Evolutionary conservation across 2,888 invertebrate species (phyloP), one percentile per base, ranked within the genome.

Genomic region (Sicus ferrugineus): DNA sequence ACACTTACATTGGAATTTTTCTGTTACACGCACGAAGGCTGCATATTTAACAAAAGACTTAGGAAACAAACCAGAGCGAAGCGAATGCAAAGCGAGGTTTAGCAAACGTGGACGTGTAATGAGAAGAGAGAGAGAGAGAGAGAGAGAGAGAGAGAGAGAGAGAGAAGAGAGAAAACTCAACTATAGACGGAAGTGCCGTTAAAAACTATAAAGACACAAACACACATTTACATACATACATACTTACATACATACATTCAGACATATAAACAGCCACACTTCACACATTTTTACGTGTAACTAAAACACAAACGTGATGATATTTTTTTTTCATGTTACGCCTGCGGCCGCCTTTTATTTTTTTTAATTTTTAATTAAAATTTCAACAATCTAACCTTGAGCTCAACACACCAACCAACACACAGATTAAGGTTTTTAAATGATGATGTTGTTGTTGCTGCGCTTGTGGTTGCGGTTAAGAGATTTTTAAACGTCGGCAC

Each of bases 331-430:
- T 50, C 23, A 9, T 21, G 4, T 21, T 50, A 5, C 7, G 3
- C 21, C 21, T 50, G 50, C 4, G 30, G n/a, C 19, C 56, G 16
- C 30, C 34, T 34, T 59, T 31, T 59, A 14, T 31, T 19, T 34
- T 19, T 19, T 34, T 19, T 19, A 34, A 21, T 21, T 59, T n/a
- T 59, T 21, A 34, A 59, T 59, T 59, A 59, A 31, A 59, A 58
- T 19, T 38, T 19, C 11, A 59, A 34, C 9, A 59, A 59, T 34
- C 9, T 34, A 34, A 59, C 59, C 59, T 59, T 59, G 59, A 38
- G 59, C 23, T 31, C 11, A 31, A 21, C 23, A n/a, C n/a, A 38
- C 34, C 31, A 59, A 11, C 31, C 50, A 46, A 34, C 7, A 42
- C 14, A 14, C 16, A 42, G 42, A n/a, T 16, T 42, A n/a, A 14